Conservation (phyloP, 2,113 vertebrate species). For the Cyprinus carpio region DNA sequence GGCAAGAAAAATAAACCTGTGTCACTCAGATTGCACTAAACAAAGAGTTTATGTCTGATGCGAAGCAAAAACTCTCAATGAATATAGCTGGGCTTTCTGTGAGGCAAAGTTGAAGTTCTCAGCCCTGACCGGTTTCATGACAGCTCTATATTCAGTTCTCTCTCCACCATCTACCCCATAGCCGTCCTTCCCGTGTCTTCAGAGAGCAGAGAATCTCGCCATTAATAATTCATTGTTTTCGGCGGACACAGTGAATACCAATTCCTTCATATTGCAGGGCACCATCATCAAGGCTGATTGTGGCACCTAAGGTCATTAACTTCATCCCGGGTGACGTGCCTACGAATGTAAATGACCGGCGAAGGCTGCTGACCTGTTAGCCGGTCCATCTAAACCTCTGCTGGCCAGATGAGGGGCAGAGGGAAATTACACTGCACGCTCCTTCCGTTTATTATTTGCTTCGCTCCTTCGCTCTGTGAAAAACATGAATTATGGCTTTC, state of each 20-base stretch:
- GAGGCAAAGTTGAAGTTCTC: neutral
- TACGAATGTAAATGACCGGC: conserved; percentile 64
- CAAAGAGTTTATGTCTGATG: neutral
- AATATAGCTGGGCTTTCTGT: neutral
- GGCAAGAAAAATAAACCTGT: neutral
- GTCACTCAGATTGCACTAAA: neutral
- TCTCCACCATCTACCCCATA: conserved; percentile 51
- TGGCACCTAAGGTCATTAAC: conserved; percentile 71
- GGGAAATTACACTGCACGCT: conserved; percentile 52
- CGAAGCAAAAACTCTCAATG: no score
- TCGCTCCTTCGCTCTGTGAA: conserved; percentile 38
- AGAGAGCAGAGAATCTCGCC: conserved; percentile 62
- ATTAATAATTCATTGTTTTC: conserved; percentile 79
- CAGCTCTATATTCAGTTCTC: conserved; percentile 58
- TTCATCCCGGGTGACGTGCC: conserved; percentile 67
- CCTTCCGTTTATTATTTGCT: conserved; percentile 53
- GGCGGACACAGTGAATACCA: conserved; percentile 76
- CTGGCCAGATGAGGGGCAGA: conserved; percentile 28
- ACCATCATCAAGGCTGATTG: conserved; percentile 73
- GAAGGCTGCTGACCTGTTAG: conserved; percentile 54
- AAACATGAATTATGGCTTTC: conserved; percentile 48
- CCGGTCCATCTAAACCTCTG: conserved; percentile 42
- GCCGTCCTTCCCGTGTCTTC: conserved; percentile 55
- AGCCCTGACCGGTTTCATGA: conserved; percentile 28
- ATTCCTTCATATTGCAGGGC: conserved; percentile 70